Percentiles rank a stretch among this genome's conserved stretches.
phyloP scores from a whole-genome alignment of 2,113 vertebrate genomes.

The Tretioscincus oriximinensis region DNA sequence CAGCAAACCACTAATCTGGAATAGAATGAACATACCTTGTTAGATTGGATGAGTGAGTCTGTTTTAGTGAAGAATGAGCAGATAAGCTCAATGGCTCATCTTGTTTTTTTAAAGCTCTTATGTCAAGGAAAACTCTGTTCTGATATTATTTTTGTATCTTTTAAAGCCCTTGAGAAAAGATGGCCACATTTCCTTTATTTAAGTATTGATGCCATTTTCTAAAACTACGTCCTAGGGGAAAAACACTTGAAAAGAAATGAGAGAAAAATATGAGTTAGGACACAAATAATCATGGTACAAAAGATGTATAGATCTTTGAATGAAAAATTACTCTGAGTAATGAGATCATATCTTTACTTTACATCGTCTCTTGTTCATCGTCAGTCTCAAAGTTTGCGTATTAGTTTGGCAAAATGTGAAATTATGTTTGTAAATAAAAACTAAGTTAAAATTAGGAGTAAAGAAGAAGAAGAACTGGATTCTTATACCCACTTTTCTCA shows the following conservation, averaged over 20 bases:
- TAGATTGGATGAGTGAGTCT: constrained; percentile 48
- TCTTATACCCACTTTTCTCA: no score
- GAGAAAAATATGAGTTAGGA: not conserved
- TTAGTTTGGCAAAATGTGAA: no score
- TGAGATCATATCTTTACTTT: no score
- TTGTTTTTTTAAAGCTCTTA: constrained; percentile 30
- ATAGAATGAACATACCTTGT: constrained; percentile 43
- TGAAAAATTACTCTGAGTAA: not conserved
- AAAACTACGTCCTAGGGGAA: not conserved
- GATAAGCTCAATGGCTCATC: constrained; percentile 31
- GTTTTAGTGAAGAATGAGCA: constrained; percentile 19
- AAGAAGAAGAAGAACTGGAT: no score
- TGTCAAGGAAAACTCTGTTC: constrained; percentile 14
- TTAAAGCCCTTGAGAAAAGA: constrained; percentile 21
- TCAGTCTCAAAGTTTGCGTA: no score
- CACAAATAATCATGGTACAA: not conserved
- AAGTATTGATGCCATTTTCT: not conserved
- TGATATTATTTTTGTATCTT: no score
- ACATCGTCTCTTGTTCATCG: no score
- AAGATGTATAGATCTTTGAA: not conserved
- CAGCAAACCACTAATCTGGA: constrained; percentile 68
- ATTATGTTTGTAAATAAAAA: no score
- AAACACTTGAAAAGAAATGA: not conserved
- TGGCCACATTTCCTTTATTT: constrained; percentile 4
- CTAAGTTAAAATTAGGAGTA: no score